Evolutionary conservation across 1,140 invertebrate genomes (phyloP).

Genomic region (Drosophila repletoides): DNA sequence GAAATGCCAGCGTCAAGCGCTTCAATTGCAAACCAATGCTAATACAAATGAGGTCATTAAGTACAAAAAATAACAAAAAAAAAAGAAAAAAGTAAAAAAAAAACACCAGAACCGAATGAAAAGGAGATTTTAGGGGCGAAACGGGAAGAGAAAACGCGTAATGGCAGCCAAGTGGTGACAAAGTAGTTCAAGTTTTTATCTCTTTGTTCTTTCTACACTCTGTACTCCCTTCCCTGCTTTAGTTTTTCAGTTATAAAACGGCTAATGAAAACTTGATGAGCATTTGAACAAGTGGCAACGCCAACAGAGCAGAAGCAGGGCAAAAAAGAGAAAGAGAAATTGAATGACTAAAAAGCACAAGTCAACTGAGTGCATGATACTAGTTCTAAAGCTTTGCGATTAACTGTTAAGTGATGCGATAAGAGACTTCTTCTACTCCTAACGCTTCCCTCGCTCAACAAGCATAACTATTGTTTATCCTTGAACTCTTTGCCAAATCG

Average conservation of each 20-base stretch:
- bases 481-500: neutral
- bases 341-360: no score
- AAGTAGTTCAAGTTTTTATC: slow-evolving; percentile 78
- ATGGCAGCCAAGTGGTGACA: slow-evolving; percentile 70
- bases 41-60: slow-evolving; percentile 79
- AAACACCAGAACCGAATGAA: neutral
- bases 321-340: neutral
- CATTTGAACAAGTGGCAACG: slow-evolving; percentile 60
- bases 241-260: slow-evolving; percentile 25
- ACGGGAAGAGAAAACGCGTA: slow-evolving; percentile 14
- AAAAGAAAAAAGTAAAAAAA: neutral
- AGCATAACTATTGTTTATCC: neutral
- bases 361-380: no score
- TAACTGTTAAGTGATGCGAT: slow-evolving; percentile 20
- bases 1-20: slow-evolving; percentile 36
- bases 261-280: slow-evolving; percentile 77
- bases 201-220: slow-evolving; percentile 40
- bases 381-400: slow-evolving; percentile 6
- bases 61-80: slow-evolving; percentile 6
- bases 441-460: neutral
- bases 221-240: no score
- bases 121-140: neutral
- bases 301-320: neutral
- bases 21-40: slow-evolving; percentile 62
- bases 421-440: neutral